Conservation (phyloP, 2,888 invertebrate species). For the Leptinotarsa peninsularis region DNA sequence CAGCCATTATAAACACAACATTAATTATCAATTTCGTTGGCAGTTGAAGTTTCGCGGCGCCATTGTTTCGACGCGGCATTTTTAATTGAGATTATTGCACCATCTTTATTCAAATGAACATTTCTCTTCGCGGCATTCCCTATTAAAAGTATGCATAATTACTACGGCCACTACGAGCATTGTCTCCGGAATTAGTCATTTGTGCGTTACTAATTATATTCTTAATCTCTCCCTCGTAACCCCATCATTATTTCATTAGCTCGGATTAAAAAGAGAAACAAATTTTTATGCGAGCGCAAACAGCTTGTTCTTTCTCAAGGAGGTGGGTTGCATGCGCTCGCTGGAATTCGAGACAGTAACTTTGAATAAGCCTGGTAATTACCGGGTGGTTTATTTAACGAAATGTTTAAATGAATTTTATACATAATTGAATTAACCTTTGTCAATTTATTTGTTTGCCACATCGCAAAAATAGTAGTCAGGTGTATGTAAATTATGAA, state of each 20-base stretch:
- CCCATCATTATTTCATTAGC: conserved; percentile 57
- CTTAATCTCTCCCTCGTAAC: conserved; percentile 64
- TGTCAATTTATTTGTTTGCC: too few species aligned
- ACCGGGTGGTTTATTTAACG: background rate
- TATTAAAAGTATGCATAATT: conserved; percentile 67
- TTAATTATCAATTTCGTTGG: conserved; percentile 67
- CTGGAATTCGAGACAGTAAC: conserved; percentile 20
- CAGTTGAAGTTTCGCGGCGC: conserved; percentile 58
- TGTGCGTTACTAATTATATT: conserved; percentile 66
- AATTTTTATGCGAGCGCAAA: conserved; percentile 46
- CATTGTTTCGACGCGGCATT: conserved; percentile 66
- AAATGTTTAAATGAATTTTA: background rate
- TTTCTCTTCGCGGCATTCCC: conserved; percentile 59
- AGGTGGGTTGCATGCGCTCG: conserved; percentile 23
- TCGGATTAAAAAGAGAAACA: conserved; percentile 51
- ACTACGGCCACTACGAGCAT: conserved; percentile 56
- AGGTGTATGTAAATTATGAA: too few species aligned
- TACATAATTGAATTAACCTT: too few species aligned
- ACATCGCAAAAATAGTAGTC: too few species aligned
- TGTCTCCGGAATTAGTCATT: conserved; percentile 66
- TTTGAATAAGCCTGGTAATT: conserved; percentile 19
- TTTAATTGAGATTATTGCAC: conserved; percentile 68
- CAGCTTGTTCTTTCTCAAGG: conserved; percentile 41
- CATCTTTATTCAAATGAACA: conserved; percentile 66
- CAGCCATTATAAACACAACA: conserved; percentile 67